A percentile compares a stretch with the other conserved stretches of the same genome.
phyloP scores from a whole-genome alignment of 2,888 invertebrate species.

The Acanthosepion pharaonis region DNA sequence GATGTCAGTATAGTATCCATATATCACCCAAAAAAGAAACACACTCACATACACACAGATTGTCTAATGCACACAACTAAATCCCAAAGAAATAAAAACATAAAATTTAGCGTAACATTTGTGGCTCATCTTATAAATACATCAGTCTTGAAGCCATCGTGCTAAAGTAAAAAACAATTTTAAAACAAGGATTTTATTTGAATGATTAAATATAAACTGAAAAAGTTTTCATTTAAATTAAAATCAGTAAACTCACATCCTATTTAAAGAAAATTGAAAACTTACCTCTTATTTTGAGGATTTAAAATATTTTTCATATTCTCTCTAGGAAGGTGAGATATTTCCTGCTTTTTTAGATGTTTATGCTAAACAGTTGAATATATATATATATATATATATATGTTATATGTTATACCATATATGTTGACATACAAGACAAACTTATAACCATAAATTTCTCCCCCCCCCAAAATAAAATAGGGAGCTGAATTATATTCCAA shows the following conservation, averaged over 20 bases:
- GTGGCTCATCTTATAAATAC: not conserved
- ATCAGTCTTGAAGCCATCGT: not conserved
- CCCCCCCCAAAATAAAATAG: too few species aligned
- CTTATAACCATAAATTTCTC: too few species aligned
- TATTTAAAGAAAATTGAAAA: too few species aligned
- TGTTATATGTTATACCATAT: too few species aligned
- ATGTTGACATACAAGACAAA: too few species aligned
- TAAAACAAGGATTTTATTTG: not conserved
- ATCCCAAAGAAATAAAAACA: not conserved
- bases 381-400: too few species aligned
- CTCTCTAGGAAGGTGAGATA: too few species aligned
- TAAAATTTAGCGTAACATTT: not conserved
- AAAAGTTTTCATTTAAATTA: not conserved
- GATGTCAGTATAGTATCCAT: not conserved
- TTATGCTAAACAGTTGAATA: too few species aligned
- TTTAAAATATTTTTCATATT: too few species aligned
- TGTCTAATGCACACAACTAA: not conserved
- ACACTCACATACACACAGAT: not conserved
- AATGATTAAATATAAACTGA: not conserved
- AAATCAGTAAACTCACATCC: not conserved
- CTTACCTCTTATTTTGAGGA: too few species aligned
- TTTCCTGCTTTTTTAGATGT: too few species aligned
- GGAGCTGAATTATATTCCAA: too few species aligned
- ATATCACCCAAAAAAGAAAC: not conserved
- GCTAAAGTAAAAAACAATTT: not conserved